These are phyloP conservation scores for Bugula neritina DNA, from an alignment of 2,888 invertebrate species.

Conservation along the genomic window DNA sequence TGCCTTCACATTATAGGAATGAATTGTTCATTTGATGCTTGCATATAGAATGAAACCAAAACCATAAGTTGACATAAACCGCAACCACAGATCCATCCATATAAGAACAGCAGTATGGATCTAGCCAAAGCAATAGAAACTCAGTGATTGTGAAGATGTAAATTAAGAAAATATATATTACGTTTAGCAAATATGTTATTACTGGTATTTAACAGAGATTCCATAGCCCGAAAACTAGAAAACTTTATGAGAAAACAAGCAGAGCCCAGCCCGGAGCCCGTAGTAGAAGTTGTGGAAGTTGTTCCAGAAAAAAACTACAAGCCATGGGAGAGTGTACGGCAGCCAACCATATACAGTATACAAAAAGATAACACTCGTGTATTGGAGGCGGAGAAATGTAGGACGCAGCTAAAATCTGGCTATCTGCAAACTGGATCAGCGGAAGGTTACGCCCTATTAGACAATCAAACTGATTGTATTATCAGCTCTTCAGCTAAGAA, in stretches of 20 bases:
- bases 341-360: neutral
- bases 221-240: neutral
- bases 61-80: too few relatives aligned
- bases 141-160: too few relatives aligned
- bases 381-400: too few relatives aligned
- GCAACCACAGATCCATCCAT: too few relatives aligned
- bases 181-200: too few relatives aligned
- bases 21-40: too few relatives aligned
- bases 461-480: neutral
- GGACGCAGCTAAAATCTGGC: neutral
- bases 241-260: conserved; percentile 12
- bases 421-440: neutral
- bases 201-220: neutral
- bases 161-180: too few relatives aligned
- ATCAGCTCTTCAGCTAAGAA: neutral
- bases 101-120: too few relatives aligned
- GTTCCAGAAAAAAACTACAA: neutral
- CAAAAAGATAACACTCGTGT: neutral
- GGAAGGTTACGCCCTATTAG: too few relatives aligned
- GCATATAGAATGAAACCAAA: too few relatives aligned
- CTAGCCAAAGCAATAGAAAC: too few relatives aligned
- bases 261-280: conserved; percentile 4
- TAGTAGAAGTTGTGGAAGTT: neutral
- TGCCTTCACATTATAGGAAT: too few relatives aligned
- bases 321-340: conserved; percentile 1